Percentiles rank a stretch among this genome's conserved stretches.
Evolutionary conservation across 2,888 invertebrate species (phyloP).

Genomic region (Salpingus planirostris): DNA sequence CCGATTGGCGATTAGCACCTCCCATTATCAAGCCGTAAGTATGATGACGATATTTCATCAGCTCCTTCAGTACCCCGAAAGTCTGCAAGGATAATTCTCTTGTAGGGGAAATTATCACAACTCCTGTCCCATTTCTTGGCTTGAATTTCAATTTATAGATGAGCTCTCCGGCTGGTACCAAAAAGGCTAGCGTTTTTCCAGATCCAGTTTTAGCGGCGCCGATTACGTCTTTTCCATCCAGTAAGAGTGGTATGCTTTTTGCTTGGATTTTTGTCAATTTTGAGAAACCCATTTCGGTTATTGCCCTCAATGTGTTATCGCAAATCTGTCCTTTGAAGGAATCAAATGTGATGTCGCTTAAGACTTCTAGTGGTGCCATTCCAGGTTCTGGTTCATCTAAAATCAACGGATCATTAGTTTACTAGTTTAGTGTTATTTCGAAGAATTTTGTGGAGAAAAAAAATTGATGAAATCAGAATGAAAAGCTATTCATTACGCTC

Average conservation of each 20-base stretch:
- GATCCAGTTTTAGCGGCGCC: slow-evolving; percentile 95
- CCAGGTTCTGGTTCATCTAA: no score
- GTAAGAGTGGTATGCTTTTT: slow-evolving; percentile 75
- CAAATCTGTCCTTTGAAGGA: slow-evolving; percentile 56
- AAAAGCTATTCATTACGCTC: not conserved
- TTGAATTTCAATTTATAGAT: slow-evolving; percentile 84
- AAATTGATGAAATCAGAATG: not conserved
- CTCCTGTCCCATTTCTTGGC: slow-evolving; percentile 89
- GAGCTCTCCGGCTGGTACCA: slow-evolving; percentile 88
- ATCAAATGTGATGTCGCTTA: no score
- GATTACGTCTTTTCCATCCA: slow-evolving; percentile 89
- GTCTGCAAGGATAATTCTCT: slow-evolving; percentile 97
- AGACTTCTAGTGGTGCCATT: no score
- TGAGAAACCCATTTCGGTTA: slow-evolving; percentile 86
- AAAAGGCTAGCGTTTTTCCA: slow-evolving; percentile 92
- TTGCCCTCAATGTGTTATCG: slow-evolving; percentile 73
- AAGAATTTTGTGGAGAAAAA: not conserved
- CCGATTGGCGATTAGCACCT: slow-evolving; percentile 83
- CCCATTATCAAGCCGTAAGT: slow-evolving; percentile 96
- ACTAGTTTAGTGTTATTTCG: not conserved
- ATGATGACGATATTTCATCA: slow-evolving; percentile 85
- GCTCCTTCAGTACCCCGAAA: slow-evolving; percentile 90
- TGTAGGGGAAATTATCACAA: slow-evolving; percentile 91
- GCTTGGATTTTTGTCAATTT: slow-evolving; percentile 95
- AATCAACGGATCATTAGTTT: no score